phyloP scores from a whole-genome alignment of 1,140 invertebrate genomes.

The Ceratosolen fusciceps region DNA sequence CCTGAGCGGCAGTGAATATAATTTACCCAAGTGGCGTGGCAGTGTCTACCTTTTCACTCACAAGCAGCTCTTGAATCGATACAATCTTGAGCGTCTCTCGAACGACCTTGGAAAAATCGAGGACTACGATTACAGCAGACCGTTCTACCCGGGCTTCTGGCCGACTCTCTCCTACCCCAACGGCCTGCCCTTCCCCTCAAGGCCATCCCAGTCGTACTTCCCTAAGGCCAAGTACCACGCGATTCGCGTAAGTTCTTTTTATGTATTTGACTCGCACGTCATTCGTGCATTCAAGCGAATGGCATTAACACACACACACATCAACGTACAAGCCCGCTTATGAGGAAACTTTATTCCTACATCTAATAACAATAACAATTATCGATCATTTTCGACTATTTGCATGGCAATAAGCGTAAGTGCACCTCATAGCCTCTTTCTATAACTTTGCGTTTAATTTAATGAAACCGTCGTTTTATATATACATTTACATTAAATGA shows the following conservation, averaged over 20 bases:
- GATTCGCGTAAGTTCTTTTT: constrained; percentile 55
- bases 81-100: constrained; percentile 78
- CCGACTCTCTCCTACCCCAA: constrained; percentile 78
- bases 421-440: no score
- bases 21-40: constrained; percentile 72
- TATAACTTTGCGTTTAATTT: no score
- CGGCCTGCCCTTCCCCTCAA: constrained; percentile 76
- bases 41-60: constrained; percentile 75
- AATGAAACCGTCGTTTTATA: no score
- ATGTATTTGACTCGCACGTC: no score
- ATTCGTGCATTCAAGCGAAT: no score
- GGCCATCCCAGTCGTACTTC: constrained; percentile 59
- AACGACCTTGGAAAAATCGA: constrained; percentile 75
- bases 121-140: constrained; percentile 73
- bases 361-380: no score
- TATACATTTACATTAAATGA: no score
- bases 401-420: no score
- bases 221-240: constrained; percentile 63
- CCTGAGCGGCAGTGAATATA: constrained; percentile 72
- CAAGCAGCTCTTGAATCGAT: constrained; percentile 76
- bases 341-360: no score
- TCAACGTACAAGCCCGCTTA: no score
- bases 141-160: constrained; percentile 76
- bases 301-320: no score
- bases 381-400: no score